phyloP scores from a whole-genome alignment of 2,113 vertebrate genomes.

The Rhinopomastus cyanomelas region DNA sequence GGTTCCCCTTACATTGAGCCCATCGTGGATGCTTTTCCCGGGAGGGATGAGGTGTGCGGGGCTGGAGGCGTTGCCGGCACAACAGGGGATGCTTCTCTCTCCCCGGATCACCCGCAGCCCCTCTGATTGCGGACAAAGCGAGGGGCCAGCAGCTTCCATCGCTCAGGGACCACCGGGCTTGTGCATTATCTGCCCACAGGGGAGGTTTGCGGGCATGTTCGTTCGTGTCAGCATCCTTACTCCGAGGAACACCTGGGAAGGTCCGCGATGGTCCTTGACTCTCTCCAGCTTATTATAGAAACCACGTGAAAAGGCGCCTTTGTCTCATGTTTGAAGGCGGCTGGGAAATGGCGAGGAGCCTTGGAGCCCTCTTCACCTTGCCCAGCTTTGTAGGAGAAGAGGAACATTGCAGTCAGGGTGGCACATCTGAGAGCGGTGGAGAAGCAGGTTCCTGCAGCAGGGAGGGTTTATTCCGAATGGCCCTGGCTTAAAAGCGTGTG shows the following conservation, averaged over 20 bases:
- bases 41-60: neutral
- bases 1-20: neutral
- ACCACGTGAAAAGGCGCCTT: neutral
- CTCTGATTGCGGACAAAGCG: neutral
- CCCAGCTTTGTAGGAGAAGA: neutral
- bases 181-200: neutral
- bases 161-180: neutral
- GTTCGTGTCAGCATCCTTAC: neutral
- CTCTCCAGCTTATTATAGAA: neutral
- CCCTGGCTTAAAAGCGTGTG: neutral
- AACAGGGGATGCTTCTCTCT: neutral
- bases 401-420: neutral
- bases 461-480: neutral
- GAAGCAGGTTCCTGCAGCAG: neutral
- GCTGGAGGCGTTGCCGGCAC: neutral
- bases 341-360: neutral
- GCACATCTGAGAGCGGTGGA: neutral
- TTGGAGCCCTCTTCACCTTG: neutral
- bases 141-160: neutral
- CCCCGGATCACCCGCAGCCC: neutral
- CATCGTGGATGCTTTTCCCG: fast-evolving
- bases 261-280: neutral
- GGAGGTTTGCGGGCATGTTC: neutral
- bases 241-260: neutral
- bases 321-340: neutral